Evolutionary conservation across 2,888 invertebrate species (phyloP).

Genomic region (Bellardia bayeri): DNA sequence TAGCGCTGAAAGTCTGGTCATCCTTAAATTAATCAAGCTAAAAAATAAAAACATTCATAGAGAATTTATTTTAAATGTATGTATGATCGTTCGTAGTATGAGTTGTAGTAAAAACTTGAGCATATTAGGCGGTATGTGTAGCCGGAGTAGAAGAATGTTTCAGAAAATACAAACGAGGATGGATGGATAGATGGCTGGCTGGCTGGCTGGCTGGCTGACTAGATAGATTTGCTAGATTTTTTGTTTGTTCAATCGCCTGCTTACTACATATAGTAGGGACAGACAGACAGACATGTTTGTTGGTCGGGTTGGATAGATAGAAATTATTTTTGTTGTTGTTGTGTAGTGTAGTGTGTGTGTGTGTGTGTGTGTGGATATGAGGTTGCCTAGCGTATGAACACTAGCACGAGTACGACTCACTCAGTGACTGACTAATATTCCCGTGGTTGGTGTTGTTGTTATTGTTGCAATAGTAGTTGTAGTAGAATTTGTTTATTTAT

Average conservation of each 20-base stretch:
- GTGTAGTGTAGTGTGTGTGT: conserved; percentile 30
- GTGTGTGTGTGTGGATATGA: conserved; percentile 5
- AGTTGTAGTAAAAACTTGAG: conserved; percentile 53
- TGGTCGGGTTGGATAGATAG: conserved; percentile 41
- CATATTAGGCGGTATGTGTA: conserved; percentile 39
- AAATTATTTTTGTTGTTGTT: conserved; percentile 42
- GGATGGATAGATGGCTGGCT: conserved; percentile 33
- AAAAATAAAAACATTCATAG: conserved; percentile 29
- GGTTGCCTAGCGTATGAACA: conserved; percentile 36
- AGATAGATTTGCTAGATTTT: conserved; percentile 52
- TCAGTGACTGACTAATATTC: conserved; percentile 35
- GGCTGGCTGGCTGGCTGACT: conserved; percentile 21
- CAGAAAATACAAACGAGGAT: conserved; percentile 46
- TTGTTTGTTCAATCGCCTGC: conserved; percentile 40
- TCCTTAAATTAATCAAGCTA: conserved; percentile 46
- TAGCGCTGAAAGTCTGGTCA: conserved; percentile 47
- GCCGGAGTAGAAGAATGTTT: conserved; percentile 50
- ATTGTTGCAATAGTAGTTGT: conserved; percentile 43
- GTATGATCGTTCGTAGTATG: conserved; percentile 42
- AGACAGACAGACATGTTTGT: conserved; percentile 38
- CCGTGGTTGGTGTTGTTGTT: conserved; percentile 25
- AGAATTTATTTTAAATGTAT: conserved; percentile 8
- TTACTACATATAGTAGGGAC: not conserved
- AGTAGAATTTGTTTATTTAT: conserved; percentile 68
- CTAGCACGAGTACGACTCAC: conserved; percentile 60